phyloP scores from a whole-genome alignment of 2,797 vertebrate species.

The Enteromius trimaculatus region DNA sequence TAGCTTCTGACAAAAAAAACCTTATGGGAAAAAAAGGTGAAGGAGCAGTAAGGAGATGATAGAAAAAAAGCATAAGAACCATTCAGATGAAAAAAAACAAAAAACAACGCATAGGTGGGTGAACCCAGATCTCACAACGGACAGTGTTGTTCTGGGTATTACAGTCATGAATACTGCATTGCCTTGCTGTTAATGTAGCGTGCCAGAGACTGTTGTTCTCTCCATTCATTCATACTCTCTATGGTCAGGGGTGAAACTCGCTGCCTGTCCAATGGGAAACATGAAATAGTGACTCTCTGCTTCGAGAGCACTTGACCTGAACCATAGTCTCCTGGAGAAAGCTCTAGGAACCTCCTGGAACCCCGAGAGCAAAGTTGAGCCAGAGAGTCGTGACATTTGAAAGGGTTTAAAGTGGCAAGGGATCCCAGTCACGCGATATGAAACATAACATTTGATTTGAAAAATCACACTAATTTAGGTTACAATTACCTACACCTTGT shows the following conservation, averaged over 20 bases:
- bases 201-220: constrained; percentile 32
- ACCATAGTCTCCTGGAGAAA: constrained; percentile 24
- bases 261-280: constrained; percentile 10
- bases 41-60: background rate
- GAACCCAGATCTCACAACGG: constrained; percentile 26
- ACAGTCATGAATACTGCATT: constrained; percentile 42
- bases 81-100: background rate
- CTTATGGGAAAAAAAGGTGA: constrained; percentile 29
- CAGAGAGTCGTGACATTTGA: constrained; percentile 20
- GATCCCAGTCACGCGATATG: constrained; percentile 3
- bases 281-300: constrained; percentile 25
- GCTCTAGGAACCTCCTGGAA: constrained; percentile 6
- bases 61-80: constrained; percentile 1
- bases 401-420: background rate
- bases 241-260: constrained; percentile 26
- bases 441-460: background rate
- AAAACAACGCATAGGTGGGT: constrained; percentile 40
- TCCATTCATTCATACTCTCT: constrained; percentile 24
- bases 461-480: constrained; percentile 23
- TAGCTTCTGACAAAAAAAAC: constrained; percentile 21
- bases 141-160: constrained; percentile 30
- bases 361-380: constrained; percentile 3
- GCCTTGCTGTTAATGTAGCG: constrained; percentile 17
- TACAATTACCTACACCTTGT: constrained; percentile 7
- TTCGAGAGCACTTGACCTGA: constrained; percentile 37